These are phyloP conservation scores for Chaitophorus viminalis DNA, from an alignment of 2,888 invertebrate species.

Conservation along the genomic window DNA sequence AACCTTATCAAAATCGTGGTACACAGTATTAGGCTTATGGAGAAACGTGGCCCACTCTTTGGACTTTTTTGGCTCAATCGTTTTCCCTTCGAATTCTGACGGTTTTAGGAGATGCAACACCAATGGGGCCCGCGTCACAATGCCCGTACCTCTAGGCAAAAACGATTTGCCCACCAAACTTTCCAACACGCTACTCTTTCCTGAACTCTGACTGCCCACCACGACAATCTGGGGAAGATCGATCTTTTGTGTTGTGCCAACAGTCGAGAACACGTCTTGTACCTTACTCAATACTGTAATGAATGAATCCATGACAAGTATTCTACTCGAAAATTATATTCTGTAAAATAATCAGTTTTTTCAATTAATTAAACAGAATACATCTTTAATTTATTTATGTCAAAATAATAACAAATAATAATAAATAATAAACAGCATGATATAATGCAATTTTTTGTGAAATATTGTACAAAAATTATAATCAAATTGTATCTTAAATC, in stretches of 20 bases:
- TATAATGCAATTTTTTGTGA: too few relatives aligned
- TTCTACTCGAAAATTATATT: background rate
- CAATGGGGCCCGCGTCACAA: slow-evolving; percentile 94
- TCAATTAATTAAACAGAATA: too few relatives aligned
- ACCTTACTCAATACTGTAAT: slow-evolving; percentile 99
- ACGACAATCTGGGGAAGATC: slow-evolving; percentile 99
- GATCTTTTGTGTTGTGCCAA: slow-evolving; percentile 83
- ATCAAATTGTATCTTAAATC: too few relatives aligned
- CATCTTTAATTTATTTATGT: too few relatives aligned
- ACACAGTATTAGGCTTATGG: background rate
- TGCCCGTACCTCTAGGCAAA: slow-evolving; percentile 95
- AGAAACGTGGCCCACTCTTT: background rate
- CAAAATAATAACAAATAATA: too few relatives aligned
- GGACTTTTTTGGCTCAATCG: background rate
- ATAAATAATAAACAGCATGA: too few relatives aligned
- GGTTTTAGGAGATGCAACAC: slow-evolving; percentile 89
- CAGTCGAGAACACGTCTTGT: slow-evolving; percentile 99
- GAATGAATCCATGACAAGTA: slow-evolving; percentile 84
- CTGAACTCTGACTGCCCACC: slow-evolving; percentile 98
- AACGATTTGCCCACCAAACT: slow-evolving; percentile 97
- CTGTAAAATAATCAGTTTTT: slow-evolving; percentile 18
- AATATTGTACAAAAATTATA: too few relatives aligned
- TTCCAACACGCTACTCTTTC: slow-evolving; percentile 99
- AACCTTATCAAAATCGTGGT: slow-evolving; percentile 84
- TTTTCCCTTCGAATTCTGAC: too few relatives aligned